phyloP scores from a whole-genome alignment of 2,797 vertebrate species.

The Melanotaenia trifasciata region DNA sequence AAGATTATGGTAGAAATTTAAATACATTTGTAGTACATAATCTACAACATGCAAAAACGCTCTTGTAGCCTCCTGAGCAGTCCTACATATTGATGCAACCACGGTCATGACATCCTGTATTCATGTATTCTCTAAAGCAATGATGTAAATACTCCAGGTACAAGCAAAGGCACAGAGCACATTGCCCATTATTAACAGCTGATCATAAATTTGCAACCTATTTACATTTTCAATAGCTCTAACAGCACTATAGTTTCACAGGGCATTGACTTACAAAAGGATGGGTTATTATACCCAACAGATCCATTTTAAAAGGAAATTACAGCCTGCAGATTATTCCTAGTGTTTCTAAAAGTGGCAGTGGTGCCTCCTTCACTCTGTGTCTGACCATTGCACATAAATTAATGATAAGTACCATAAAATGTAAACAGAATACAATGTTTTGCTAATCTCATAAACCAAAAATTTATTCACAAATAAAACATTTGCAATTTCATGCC shows the following conservation, averaged over 20 bases:
- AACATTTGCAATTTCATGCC: not conserved
- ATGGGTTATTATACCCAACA: constrained; percentile 44
- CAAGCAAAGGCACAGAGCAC: constrained; percentile 35
- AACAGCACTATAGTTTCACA: constrained; percentile 45
- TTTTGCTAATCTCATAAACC: not conserved
- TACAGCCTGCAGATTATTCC: constrained; percentile 19
- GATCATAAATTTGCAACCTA: constrained; percentile 64
- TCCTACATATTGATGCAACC: constrained; percentile 22
- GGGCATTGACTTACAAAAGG: constrained; percentile 42
- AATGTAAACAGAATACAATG: not conserved
- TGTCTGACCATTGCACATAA: not conserved
- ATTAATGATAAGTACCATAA: not conserved
- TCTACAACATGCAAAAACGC: not conserved
- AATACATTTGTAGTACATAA: constrained; percentile 2
- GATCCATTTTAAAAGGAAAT: constrained; percentile 45
- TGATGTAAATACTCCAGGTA: constrained; percentile 47
- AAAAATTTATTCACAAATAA: not conserved
- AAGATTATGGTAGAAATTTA: not conserved
- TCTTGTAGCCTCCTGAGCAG: not conserved
- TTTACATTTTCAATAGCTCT: constrained; percentile 62
- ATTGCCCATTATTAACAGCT: constrained; percentile 55
- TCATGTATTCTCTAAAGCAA: constrained; percentile 47
- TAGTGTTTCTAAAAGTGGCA: constrained; percentile 14
- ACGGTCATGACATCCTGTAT: constrained; percentile 29
- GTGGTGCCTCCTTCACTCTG: constrained; percentile 2